Evolutionary conservation across 2,113 vertebrate species (phyloP).

Genomic region (Diglossa brunneiventris): DNA sequence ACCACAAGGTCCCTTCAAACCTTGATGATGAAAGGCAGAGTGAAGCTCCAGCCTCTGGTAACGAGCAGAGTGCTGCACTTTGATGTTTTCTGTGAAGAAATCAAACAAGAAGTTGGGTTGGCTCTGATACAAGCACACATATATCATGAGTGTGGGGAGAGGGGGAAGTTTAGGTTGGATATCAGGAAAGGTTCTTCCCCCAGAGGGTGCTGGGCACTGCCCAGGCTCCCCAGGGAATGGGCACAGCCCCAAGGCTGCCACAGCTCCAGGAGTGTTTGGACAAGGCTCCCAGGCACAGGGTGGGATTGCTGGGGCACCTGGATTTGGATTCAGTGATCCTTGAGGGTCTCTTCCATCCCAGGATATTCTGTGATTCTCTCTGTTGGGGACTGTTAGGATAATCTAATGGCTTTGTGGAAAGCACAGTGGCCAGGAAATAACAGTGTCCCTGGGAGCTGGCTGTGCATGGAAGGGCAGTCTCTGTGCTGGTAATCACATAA

Average conservation of each 20-base stretch:
- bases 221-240: not conserved
- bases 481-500: not conserved
- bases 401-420: not conserved
- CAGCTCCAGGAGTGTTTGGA: not conserved
- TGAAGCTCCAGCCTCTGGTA: not conserved
- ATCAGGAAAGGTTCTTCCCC: not conserved
- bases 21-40: not conserved
- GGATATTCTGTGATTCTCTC: not conserved
- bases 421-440: not conserved
- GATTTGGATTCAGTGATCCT: not conserved
- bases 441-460: not conserved
- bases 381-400: fast-evolving
- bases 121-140: not conserved
- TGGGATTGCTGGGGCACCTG: not conserved
- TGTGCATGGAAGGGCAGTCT: not conserved
- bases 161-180: not conserved
- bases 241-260: fast-evolving
- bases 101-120: not conserved
- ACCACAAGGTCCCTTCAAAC: fast-evolving
- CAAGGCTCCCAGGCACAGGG: fast-evolving
- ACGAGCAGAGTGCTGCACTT: not conserved
- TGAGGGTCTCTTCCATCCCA: not conserved
- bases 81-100: not conserved
- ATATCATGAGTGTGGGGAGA: not conserved
- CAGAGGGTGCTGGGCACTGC: not conserved